Evolutionary conservation across 2,797 vertebrate species (phyloP).

Genomic region (Atherinosoma microstoma): DNA sequence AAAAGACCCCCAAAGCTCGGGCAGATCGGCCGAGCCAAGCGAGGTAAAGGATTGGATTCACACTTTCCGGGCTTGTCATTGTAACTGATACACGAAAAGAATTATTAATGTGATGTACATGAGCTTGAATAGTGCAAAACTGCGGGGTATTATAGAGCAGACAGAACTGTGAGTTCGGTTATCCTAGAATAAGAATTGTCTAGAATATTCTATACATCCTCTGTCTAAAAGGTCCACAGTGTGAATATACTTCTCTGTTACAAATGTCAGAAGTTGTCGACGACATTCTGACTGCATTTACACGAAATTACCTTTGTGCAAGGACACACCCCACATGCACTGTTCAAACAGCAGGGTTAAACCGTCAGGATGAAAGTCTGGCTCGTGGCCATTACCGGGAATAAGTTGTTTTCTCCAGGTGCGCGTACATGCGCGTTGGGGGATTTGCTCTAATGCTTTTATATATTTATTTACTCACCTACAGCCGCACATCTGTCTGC

Average conservation of each 20-base stretch:
- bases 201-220: not conserved
- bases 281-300: conserved; percentile 30
- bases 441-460: conserved; percentile 30
- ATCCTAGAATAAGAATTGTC: not conserved
- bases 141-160: not conserved
- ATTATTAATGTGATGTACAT: not conserved
- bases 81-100: not conserved
- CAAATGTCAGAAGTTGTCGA: conserved; percentile 6
- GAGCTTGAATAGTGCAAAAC: not conserved
- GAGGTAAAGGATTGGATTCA: conserved; percentile 83
- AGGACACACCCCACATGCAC: conserved; percentile 61
- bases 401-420: conserved; percentile 39
- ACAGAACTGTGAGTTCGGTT: not conserved
- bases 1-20: conserved; percentile 98
- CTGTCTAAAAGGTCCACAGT: not conserved
- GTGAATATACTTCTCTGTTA: not conserved
- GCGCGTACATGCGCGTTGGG: not conserved
- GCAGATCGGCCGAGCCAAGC: conserved; percentile 96
- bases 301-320: conserved; percentile 16
- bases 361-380: conserved; percentile 6
- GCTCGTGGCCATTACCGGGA: conserved; percentile 23
- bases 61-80: not conserved
- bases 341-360: conserved; percentile 23
- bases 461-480: conserved; percentile 39
- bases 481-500: conserved; percentile 7